Evolutionary conservation across 1,140 invertebrate genomes (phyloP).

Genomic region (Brachionus angularis): DNA sequence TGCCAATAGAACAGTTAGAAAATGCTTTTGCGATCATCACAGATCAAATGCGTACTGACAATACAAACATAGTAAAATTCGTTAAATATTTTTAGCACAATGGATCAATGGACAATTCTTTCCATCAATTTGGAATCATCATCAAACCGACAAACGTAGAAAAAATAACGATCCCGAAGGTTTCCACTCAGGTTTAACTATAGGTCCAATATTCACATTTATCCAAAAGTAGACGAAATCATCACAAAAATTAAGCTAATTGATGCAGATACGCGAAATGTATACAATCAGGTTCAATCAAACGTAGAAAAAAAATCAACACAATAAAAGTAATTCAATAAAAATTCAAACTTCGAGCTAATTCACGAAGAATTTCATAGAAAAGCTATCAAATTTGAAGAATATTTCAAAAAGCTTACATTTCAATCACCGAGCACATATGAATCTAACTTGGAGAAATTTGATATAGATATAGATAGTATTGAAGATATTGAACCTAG

Average conservation of each 20-base stretch:
- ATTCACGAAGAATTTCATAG: slow-evolving; percentile 7
- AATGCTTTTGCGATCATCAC: neutral
- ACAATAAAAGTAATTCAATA: neutral
- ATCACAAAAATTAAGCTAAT: slow-evolving; percentile 18
- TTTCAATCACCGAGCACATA: neutral
- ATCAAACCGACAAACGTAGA: slow-evolving; percentile 9
- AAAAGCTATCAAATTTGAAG: neutral
- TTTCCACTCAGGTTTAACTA: slow-evolving; percentile 13
- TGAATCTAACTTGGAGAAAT: slow-evolving; percentile 6
- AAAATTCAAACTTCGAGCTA: slow-evolving; percentile 12
- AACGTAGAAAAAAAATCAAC: neutral
- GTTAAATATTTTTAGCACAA: slow-evolving; percentile 11
- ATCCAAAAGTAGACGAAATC: slow-evolving; percentile 19
- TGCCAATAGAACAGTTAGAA: too few relatives aligned
- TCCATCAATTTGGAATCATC: slow-evolving; percentile 15
- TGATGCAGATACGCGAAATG: neutral
- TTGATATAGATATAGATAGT: too few relatives aligned
- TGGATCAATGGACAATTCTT: slow-evolving; percentile 5
- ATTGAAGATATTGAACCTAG: too few relatives aligned
- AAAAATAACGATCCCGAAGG: slow-evolving; percentile 17
- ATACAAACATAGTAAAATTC: too few relatives aligned
- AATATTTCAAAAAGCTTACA: slow-evolving; percentile 17
- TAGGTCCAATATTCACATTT: neutral
- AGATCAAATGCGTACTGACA: neutral
- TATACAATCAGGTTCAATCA: neutral